Evolutionary conservation across 2,113 vertebrate species (phyloP), one percentile per base, ranked within the genome.

Genomic region (Hemiprocne comata): DNA sequence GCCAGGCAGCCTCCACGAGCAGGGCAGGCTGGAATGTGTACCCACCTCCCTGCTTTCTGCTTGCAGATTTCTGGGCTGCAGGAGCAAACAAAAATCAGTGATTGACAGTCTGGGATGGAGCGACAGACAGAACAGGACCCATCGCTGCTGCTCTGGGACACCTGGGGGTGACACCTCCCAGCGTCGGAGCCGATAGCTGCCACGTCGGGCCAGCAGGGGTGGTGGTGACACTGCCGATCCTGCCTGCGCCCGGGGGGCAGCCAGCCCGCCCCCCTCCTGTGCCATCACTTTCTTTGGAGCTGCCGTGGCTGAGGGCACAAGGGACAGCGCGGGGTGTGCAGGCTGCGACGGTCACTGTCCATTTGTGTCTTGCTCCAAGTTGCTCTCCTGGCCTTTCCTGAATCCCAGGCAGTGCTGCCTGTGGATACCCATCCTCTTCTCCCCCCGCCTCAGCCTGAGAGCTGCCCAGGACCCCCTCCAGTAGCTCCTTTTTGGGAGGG

Each of bases 41-140:
- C 78, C n/a, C 42, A 87, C 36, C 87, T 87, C 57, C 13, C 1
- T 25, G 51, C 33, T 97, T 25, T 90, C 67, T 50, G 21, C 50
- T 96, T 96, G 81, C 95, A 98, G 97, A 93, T 96, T 67, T 96
- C 50, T 97, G 97, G 97, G 71, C 94, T 50, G 86, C 89, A 25
- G 95, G 96, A 89, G 64, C 93, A 54, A 96, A 83, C 61, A 71
- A 87, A 3, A 84, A 89, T 42, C 94, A 78, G 6, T 97, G 95
- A 97, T 5, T 72, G 70, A 82, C 57, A 44, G 77, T 65, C 53
- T n/a, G 64, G 55, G 58, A 38, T 13, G 46, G 94, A 73, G 40
- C 0, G 7, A 61, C 2, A 17, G 85, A 88, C 83, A 46, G 17
- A 42, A 33, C 0, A 1, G 50, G 60, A 86, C 76, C 1, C 1